Base-by-base conservation (phyloP, 2,113 vertebrate genomes). In the Elephantulus edwardii region DNA sequence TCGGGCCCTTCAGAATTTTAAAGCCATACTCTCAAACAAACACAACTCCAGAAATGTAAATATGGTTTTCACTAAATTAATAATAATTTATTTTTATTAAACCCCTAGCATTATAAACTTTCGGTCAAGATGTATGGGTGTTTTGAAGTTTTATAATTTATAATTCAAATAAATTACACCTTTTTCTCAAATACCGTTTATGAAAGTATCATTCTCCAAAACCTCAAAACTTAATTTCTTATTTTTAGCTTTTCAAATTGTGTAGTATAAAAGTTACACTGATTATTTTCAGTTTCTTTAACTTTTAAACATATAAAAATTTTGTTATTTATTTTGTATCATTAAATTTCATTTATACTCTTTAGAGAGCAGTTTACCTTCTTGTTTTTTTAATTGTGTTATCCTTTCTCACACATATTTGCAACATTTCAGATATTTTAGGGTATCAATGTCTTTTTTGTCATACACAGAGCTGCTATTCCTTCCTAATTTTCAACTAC, bases 131-230 rank as follows among this genome's bases (percentile, higher is more conserved):
- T 9, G 0, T 44, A 14, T 30, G 12, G 8, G 38, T 1, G 19
- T 56, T 83, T 95, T 75, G 62, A 87, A 79, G 22, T 10, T 89
- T n/a, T n/a, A 14, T 74, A 19, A 89, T 24, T 60, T 76, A 40
- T n/a, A 19, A 86, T 50, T 30, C 4, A 86, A 74, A 86, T 28
- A 38, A 89, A 62, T 44, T n/a, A 3, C 1, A 40, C 28, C 79
- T 93, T 90, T 77, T 42, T 48, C 8, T 90, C 52, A 85, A n/a
- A 4, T 8, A 54, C 16, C 20, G 58, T 44, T 90, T 76, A 71
- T 48, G 28, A 13, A 0, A 71, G 2, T 0, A 10, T 3, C 12
- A 68, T n/a, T 52, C 30, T 40, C 33, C 54, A 82, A 81, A 74
- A 12, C 28, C 30, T 13, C 2, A 42, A 19, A 4, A 60, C 24